A percentile compares a stretch with the other conserved stretches of the same genome.
phyloP scores from a whole-genome alignment of 2,888 invertebrate genomes.

The Poecilus cupreus region DNA sequence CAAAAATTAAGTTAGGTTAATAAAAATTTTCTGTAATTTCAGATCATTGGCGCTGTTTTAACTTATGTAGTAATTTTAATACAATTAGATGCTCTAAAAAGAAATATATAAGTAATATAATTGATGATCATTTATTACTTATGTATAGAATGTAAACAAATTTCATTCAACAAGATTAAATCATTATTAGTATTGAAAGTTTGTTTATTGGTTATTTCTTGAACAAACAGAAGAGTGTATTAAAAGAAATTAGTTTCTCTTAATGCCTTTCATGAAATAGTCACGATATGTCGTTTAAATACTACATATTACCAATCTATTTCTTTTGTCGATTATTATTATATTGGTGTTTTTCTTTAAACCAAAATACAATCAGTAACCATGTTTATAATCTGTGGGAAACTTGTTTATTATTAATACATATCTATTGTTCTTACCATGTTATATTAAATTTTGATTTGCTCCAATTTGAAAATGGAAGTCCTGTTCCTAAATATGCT shows the following conservation, averaged over 20 bases:
- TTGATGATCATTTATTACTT: not conserved
- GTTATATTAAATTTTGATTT: not conserved
- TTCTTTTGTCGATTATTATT: not conserved
- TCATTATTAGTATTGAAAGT: no score
- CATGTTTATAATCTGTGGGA: not conserved
- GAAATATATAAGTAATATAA: conserved; percentile 10
- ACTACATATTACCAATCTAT: not conserved
- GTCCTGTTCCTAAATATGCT: not conserved
- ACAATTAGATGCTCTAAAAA: not conserved
- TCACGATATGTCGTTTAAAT: not conserved
- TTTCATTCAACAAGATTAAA: no score
- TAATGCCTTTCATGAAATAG: not conserved
- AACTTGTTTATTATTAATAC: not conserved
- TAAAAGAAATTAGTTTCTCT: not conserved
- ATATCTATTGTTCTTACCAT: not conserved
- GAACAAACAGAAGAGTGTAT: no score
- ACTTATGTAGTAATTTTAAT: conserved; percentile 14
- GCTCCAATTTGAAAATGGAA: not conserved
- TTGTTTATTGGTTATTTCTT: no score
- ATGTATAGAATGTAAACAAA: not conserved
- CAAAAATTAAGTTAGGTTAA: not conserved
- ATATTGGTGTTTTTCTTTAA: not conserved
- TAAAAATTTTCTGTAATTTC: not conserved
- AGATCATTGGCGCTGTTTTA: conserved; percentile 1
- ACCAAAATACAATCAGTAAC: not conserved